phyloP scores from a whole-genome alignment of 2,888 invertebrate genomes.

The Protophormia terraenovae region DNA sequence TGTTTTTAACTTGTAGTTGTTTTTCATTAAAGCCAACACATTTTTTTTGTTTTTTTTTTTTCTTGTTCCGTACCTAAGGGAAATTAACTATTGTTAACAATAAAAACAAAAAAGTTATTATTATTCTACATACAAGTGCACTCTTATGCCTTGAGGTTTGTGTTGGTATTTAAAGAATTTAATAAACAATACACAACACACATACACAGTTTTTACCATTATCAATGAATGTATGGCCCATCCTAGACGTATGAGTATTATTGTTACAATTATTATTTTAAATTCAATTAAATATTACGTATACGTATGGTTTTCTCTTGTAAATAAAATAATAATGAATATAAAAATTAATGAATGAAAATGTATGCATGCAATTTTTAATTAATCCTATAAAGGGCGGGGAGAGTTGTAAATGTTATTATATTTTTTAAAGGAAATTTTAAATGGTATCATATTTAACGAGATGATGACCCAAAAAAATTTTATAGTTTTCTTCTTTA shows the following conservation, averaged over 20 bases:
- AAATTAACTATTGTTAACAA: constrained; percentile 61
- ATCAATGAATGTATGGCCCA: neutral
- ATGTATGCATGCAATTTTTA: neutral
- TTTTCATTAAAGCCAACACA: constrained; percentile 9
- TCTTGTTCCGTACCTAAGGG: constrained; percentile 35
- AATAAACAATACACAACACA: neutral
- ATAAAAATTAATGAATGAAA: neutral
- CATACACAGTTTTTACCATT: neutral
- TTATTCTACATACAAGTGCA: constrained; percentile 3
- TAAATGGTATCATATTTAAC: too few species aligned
- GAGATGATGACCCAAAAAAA: too few species aligned
- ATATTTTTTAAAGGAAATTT: neutral
- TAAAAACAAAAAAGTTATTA: constrained; percentile 25
- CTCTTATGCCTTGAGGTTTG: constrained; percentile 16
- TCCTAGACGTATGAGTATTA: constrained; percentile 47
- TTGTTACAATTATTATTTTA: constrained; percentile 12
- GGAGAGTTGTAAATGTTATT: neutral
- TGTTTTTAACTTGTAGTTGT: neutral
- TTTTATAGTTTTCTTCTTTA: too few species aligned
- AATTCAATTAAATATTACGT: constrained; percentile 56
- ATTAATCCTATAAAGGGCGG: neutral
- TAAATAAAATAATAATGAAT: neutral
- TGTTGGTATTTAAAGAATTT: neutral
- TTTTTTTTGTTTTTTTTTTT: constrained; percentile 6
- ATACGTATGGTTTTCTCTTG: constrained; percentile 15